phyloP scores from a whole-genome alignment of 2,888 invertebrate species.

The Hoplodrina ambigua region DNA sequence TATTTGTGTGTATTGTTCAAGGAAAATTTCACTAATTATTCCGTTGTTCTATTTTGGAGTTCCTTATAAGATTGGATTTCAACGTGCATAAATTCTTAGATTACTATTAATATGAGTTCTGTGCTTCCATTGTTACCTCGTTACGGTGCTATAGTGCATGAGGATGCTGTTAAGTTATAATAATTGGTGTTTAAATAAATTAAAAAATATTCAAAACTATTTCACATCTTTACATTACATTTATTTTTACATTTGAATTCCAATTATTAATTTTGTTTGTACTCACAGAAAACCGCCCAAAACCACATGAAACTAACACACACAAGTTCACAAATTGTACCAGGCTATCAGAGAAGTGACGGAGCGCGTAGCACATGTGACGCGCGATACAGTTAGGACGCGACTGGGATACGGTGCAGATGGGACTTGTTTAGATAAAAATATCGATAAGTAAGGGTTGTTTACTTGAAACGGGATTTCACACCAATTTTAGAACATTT shows the following conservation, averaged over 20 bases:
- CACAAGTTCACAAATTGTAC: conserved; percentile 70
- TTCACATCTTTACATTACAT: neutral
- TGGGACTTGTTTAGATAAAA: conserved; percentile 63
- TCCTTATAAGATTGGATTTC: neutral
- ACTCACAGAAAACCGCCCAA: conserved; percentile 54
- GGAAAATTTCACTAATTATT: no score
- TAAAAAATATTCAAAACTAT: neutral
- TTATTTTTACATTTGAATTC: neutral
- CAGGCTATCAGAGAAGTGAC: conserved; percentile 67
- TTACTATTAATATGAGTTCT: no score
- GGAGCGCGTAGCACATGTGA: conserved; percentile 66
- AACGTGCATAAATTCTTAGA: neutral
- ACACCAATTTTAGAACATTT: conserved; percentile 33
- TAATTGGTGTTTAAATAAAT: neutral
- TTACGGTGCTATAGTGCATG: neutral
- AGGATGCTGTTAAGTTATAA: neutral
- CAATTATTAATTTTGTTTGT: conserved; percentile 2
- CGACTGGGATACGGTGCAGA: conserved; percentile 64
- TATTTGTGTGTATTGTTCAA: neutral
- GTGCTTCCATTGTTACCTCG: neutral
- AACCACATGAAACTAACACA: conserved; percentile 56
- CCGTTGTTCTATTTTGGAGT: no score
- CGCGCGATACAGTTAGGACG: conserved; percentile 58
- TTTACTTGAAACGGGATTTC: conserved; percentile 52
- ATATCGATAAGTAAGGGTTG: conserved; percentile 63